phyloP scores from a whole-genome alignment of 2,113 vertebrate genomes.

The Varanus salvator region DNA sequence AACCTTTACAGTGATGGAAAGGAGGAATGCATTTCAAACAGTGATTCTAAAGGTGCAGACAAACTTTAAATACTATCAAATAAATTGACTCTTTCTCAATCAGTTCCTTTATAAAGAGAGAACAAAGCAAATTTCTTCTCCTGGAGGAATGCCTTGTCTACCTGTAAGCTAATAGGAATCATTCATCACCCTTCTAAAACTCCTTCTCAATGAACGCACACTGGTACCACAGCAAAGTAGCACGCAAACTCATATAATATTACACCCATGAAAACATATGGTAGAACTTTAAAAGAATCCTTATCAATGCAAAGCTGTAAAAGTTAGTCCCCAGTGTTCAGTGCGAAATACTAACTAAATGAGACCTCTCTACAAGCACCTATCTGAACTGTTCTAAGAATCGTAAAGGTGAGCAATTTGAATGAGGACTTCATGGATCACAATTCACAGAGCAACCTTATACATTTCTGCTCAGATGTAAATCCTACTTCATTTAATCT shows the following conservation, averaged over 20 bases:
- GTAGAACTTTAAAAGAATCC: not conserved
- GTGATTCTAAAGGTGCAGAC: constrained; percentile 1
- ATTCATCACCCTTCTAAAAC: constrained; percentile 54
- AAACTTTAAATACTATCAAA: constrained; percentile 47
- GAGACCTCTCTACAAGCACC: not conserved
- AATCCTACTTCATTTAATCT: not conserved
- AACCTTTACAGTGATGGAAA: constrained; percentile 5
- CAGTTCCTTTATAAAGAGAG: constrained; percentile 50
- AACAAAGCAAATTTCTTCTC: constrained; percentile 62
- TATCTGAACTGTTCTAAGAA: not conserved
- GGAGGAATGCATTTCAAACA: not conserved
- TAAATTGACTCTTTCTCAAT: constrained; percentile 35
- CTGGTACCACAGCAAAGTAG: constrained; percentile 52
- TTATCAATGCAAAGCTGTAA: constrained; percentile 13
- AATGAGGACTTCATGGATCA: not conserved
- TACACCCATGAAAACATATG: constrained; percentile 29
- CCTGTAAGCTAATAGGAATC: constrained; percentile 60
- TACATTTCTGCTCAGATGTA: not conserved
- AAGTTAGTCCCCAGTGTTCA: not conserved
- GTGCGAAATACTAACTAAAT: not conserved
- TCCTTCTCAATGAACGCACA: constrained; percentile 61
- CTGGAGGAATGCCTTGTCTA: constrained; percentile 53
- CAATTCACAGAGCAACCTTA: not conserved
- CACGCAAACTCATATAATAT: constrained; percentile 39
- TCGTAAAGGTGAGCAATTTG: not conserved